phyloP scores from a whole-genome alignment of 2,888 invertebrate species.

The Holacanthella duospinosa region DNA sequence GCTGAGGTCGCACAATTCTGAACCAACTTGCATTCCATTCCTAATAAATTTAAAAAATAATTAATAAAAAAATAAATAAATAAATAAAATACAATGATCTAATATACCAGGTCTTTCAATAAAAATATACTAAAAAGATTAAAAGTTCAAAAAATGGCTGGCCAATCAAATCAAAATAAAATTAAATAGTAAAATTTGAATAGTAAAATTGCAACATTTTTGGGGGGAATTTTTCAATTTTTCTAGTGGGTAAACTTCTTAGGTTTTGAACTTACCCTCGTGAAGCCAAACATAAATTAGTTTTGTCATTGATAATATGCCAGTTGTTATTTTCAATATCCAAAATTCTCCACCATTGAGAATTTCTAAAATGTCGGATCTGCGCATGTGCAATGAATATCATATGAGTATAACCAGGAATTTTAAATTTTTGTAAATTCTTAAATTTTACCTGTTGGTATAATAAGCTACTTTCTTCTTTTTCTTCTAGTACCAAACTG shows the following conservation, averaged over 20 bases:
- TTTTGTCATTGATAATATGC: slow-evolving; percentile 1
- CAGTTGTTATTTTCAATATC: not conserved
- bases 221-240: too few species aligned
- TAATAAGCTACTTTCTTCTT: not conserved
- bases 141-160: too few species aligned
- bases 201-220: not conserved
- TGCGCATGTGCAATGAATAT: too few species aligned
- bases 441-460: not conserved
- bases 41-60: too few species aligned
- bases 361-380: not conserved
- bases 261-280: not conserved
- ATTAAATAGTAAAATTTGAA: too few species aligned
- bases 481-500: slow-evolving; percentile 2
- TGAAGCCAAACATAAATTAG: not conserved
- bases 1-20: slow-evolving; percentile 4
- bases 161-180: too few species aligned
- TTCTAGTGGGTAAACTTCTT: too few species aligned
- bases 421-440: not conserved
- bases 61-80: too few species aligned
- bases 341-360: slow-evolving; percentile 1
- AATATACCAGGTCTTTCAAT: too few species aligned
- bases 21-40: not conserved
- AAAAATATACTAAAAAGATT: too few species aligned
- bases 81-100: too few species aligned
- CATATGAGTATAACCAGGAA: too few species aligned